Percentiles rank a stretch among this genome's conserved stretches.
These are phyloP conservation scores for Dallia pectoralis DNA, from an alignment of 2,797 vertebrate genomes.

Conservation along the genomic window DNA sequence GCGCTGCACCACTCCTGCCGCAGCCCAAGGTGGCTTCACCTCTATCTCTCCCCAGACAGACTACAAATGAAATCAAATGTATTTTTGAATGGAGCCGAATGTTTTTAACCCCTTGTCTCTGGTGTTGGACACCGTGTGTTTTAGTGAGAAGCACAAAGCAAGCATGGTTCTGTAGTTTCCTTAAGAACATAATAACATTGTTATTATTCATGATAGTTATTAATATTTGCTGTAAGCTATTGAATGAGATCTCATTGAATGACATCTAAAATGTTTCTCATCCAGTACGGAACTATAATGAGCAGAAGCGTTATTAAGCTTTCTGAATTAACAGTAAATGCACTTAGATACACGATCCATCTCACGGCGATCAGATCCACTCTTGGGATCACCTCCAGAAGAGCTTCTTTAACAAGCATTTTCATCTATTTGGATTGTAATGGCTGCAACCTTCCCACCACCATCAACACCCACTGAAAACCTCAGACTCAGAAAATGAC, in stretches of 20 bases:
- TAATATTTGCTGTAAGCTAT: background rate
- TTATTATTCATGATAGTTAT: background rate
- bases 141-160: conserved; percentile 2
- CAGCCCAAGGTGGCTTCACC: conserved; percentile 82
- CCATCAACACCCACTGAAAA: conserved; percentile 37
- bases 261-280: background rate
- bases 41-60: conserved; percentile 73
- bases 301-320: background rate
- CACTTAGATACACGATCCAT: conserved; percentile 32
- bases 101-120: conserved; percentile 72
- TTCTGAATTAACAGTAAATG: conserved; percentile 2
- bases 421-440: conserved; percentile 36
- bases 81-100: conserved; percentile 77
- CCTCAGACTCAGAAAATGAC: conserved; percentile 19
- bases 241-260: background rate
- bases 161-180: background rate
- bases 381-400: conserved; percentile 35
- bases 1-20: conserved; percentile 73
- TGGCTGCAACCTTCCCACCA: conserved; percentile 32
- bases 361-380: conserved; percentile 44
- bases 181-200: background rate
- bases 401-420: conserved; percentile 23
- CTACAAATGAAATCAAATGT: conserved; percentile 85
- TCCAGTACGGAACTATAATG: background rate
- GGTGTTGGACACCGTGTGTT: conserved; percentile 47